Percentiles rank a stretch among this genome's conserved stretches.
Evolutionary conservation across 1,140 invertebrate genomes (phyloP).

Genomic region (Eurosta solidaginis): DNA sequence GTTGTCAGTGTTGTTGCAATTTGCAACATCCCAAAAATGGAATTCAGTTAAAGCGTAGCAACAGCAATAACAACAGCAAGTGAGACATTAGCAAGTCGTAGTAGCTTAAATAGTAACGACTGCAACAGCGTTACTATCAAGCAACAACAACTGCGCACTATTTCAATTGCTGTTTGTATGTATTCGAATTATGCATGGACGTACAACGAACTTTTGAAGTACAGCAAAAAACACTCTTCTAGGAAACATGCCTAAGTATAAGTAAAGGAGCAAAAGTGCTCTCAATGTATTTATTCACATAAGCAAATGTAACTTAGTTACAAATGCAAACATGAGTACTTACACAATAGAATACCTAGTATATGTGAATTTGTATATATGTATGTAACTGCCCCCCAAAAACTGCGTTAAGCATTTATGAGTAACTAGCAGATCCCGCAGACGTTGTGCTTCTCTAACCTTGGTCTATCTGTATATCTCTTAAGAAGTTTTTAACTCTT

Average conservation of each 20-base stretch:
- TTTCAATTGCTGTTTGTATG: not conserved
- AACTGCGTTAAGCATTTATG: no score
- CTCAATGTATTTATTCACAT: not conserved
- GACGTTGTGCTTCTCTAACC: no score
- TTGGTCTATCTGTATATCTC: no score
- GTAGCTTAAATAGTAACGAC: not conserved
- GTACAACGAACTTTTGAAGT: not conserved
- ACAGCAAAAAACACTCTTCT: not conserved
- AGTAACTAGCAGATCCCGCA: no score
- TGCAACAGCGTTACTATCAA: not conserved
- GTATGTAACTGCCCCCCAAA: not conserved
- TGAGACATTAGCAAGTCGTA: not conserved
- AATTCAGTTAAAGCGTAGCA: not conserved
- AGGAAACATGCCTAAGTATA: not conserved
- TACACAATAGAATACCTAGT: no score
- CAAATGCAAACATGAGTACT: no score
- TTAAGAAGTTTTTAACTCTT: no score
- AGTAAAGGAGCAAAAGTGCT: not conserved
- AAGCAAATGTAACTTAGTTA: not conserved
- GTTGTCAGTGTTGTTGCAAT: slow-evolving; percentile 10
- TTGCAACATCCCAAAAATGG: not conserved
- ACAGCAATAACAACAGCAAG: not conserved
- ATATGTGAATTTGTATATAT: not conserved
- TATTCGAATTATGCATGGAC: not conserved
- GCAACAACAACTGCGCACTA: not conserved